Conservation (phyloP, 2,888 invertebrate genomes). For the Ditula angustiorana region DNA sequence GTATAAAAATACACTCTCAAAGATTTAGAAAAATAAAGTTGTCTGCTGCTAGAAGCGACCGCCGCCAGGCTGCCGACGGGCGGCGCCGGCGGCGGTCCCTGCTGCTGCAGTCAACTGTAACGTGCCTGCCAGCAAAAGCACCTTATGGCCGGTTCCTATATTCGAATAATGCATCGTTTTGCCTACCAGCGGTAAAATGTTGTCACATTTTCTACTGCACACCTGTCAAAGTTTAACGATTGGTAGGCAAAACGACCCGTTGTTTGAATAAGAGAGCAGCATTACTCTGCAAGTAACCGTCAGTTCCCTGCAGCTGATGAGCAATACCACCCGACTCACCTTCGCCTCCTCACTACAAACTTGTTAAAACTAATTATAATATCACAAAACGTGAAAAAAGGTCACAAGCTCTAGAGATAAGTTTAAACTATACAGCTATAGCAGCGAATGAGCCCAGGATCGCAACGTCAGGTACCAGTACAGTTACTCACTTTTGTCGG, state of each 20-base stretch:
- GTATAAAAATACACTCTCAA: constrained; percentile 67
- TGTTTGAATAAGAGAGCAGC: too few species aligned
- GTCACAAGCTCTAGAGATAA: constrained; percentile 17
- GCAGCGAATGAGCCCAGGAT: neutral
- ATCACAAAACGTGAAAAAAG: constrained; percentile 58
- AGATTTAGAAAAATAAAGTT: constrained; percentile 62
- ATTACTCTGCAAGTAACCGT: neutral
- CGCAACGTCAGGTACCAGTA: neutral
- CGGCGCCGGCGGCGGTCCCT: neutral
- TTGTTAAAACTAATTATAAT: constrained; percentile 50
- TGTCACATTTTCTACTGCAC: too few species aligned
- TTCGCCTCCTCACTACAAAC: neutral
- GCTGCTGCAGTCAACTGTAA: neutral
- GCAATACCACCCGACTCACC: neutral
- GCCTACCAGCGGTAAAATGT: too few species aligned
- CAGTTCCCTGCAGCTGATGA: neutral
- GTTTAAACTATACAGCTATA: neutral
- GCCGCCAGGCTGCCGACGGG: constrained; percentile 22
- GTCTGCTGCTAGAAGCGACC: constrained; percentile 45
- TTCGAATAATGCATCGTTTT: too few species aligned
- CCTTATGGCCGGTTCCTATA: too few species aligned
- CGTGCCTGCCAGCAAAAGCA: neutral
- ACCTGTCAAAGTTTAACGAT: too few species aligned
- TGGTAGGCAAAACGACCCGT: too few species aligned
- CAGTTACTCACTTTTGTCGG: neutral